Conservation (phyloP, 2,113 vertebrate species). For the Miniopterus natalensis region DNA sequence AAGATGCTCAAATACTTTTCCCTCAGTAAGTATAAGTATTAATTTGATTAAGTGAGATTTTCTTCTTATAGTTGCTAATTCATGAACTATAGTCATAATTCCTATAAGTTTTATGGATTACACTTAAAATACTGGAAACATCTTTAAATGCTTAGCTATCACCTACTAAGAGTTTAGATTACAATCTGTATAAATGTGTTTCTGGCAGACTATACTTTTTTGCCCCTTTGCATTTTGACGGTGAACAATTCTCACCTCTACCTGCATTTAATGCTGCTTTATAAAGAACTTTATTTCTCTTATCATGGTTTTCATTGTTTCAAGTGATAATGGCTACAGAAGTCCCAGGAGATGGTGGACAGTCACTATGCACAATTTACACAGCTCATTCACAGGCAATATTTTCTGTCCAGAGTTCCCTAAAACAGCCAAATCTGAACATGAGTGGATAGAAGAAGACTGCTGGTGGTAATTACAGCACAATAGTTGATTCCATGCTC, state of each 20-base stretch:
- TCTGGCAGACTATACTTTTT: neutral
- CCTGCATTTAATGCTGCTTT: neutral
- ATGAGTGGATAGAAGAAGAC: neutral
- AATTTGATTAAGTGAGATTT: constrained; percentile 43
- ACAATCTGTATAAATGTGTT: neutral
- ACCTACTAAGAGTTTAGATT: neutral
- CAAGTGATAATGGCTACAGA: neutral
- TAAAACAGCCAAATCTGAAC: neutral
- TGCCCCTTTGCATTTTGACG: neutral
- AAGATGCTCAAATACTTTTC: constrained; percentile 43
- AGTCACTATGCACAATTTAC: neutral
- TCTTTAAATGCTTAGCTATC: neutral
- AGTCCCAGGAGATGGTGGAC: neutral
- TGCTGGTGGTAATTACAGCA: neutral
- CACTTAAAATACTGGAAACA: neutral
- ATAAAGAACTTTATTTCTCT: neutral
- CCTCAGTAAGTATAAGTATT: neutral
- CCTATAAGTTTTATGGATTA: neutral
- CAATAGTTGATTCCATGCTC: neutral
- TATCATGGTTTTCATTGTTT: neutral
- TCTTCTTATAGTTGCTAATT: constrained; percentile 40
- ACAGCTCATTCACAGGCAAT: neutral
- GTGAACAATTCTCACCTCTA: neutral
- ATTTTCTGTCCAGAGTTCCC: neutral
- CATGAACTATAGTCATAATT: neutral